phyloP scores from a whole-genome alignment of 2,888 invertebrate species.

The Melinaea marsaeus region DNA sequence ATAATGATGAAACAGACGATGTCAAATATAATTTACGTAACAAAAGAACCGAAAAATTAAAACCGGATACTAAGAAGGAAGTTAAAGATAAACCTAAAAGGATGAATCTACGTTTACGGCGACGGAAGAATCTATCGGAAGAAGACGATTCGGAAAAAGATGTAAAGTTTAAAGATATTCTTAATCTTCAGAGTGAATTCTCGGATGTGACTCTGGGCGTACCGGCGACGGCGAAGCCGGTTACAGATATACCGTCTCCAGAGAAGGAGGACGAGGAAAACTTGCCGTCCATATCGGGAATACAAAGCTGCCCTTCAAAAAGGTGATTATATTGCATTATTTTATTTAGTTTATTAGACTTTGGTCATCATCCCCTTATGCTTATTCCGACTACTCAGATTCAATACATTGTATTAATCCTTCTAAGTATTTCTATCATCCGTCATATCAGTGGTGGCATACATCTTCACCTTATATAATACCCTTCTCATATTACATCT shows the following conservation, averaged over 20 bases:
- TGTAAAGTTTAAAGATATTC: conserved; percentile 58
- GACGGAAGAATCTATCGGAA: conserved; percentile 43
- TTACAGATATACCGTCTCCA: conserved; percentile 60
- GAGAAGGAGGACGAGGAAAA: conserved; percentile 55
- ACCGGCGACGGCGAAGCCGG: conserved; percentile 46
- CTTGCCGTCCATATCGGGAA: conserved; percentile 46
- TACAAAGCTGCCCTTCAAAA: conserved; percentile 66
- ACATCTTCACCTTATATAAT: no score
- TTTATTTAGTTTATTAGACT: conserved; percentile 61
- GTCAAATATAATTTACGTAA: conserved; percentile 57
- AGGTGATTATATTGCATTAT: conserved; percentile 48
- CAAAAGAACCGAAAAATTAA: conserved; percentile 31
- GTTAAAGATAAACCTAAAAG: conserved; percentile 35
- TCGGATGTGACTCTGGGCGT: conserved; percentile 61
- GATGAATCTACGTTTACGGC: conserved; percentile 51
- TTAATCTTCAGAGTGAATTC: conserved; percentile 61
- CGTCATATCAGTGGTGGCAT: no score
- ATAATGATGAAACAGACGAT: conserved; percentile 30
- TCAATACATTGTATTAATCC: conserved; percentile 24
- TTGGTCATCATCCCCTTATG: conserved; percentile 34
- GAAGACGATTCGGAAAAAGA: conserved; percentile 40
- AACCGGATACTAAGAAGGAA: conserved; percentile 27
- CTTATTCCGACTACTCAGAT: conserved; percentile 12
- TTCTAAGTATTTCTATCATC: conserved; percentile 21
- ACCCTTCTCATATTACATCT: neutral